Base-by-base conservation (phyloP, 2,113 vertebrate genomes). In the Corapipo altera region DNA sequence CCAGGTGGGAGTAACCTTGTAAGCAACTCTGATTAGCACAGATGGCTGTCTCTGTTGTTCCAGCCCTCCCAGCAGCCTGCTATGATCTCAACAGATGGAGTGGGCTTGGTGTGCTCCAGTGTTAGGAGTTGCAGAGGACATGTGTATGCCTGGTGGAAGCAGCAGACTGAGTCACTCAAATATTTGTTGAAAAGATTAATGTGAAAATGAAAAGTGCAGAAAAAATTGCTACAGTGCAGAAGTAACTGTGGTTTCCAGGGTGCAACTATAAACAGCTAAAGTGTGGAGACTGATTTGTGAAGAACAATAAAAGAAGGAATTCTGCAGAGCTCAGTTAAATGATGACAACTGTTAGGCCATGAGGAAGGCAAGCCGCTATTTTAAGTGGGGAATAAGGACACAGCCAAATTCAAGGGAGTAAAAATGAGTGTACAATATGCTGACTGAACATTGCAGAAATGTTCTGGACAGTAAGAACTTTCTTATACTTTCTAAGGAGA, bases 81-180 rank as follows among this genome's bases (percentile, higher is more conserved):
- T 92, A 73, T 91, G 80, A 82, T 94, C 88, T 64, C 85, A 83
- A 32, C 88, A 89, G 91, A 85, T 94, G 88, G 94, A 96, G 27
- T 32, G 67, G 51, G 35, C 59, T 91, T 85, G 72, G 55, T 76
- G 55, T 76, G 46, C 64, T 95, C 64, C 81, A 39, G 85, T 22
- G 48, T 44, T 58, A 91, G 78, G 43, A 89, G 71, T 64, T 91
- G 66, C 67, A 90, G 75, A 95, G 67, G 85, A 93, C 85, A 55
- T 48, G 89, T 32, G 44, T 52, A 37, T 48, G 35, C 74, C 91
- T 79, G 87, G 37, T 89, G 35, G 85, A 88, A 95, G 75, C 67
- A 77, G 58, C 54, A 80, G 75, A 77, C 81, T 49, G 52, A 93
- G 51, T 89, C 55, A 76, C 43, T 91, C 51, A 80, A 96, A 89